These are phyloP conservation scores for Phortica okadai DNA, from an alignment of 2,888 invertebrate genomes.

Conservation along the genomic window DNA sequence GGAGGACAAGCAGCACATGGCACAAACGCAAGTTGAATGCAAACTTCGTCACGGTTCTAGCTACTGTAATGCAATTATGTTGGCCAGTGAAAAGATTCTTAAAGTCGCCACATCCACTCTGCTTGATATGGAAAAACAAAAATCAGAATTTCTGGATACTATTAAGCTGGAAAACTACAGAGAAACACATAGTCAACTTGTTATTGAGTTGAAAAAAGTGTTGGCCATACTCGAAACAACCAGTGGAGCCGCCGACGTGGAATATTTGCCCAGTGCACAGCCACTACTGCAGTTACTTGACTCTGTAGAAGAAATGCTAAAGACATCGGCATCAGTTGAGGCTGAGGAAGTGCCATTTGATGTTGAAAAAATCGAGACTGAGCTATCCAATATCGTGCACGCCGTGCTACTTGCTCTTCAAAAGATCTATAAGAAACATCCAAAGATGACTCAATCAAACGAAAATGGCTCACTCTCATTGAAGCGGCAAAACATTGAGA, in stretches of 20 bases:
- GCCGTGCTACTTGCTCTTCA: constrained; percentile 79
- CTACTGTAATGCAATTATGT: constrained; percentile 47
- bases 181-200: constrained; percentile 50
- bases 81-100: constrained; percentile 55
- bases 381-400: constrained; percentile 78
- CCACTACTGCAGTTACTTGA: constrained; percentile 61
- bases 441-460: constrained; percentile 40
- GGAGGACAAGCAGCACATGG: constrained; percentile 55
- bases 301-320: neutral
- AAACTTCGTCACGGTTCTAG: constrained; percentile 50
- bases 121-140: constrained; percentile 58
- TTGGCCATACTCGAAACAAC: constrained; percentile 39
- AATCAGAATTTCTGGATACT: constrained; percentile 66
- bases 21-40: constrained; percentile 45
- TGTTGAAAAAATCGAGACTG: constrained; percentile 66
- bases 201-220: constrained; percentile 47
- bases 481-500: neutral
- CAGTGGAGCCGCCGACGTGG: constrained; percentile 26
- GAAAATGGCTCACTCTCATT: constrained; percentile 46
- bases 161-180: constrained; percentile 54
- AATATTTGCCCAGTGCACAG: constrained; percentile 65
- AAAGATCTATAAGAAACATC: constrained; percentile 79
- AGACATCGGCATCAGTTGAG: neutral
- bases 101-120: constrained; percentile 55
- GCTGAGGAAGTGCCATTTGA: constrained; percentile 42